Conservation (phyloP, 1,140 invertebrate genomes). For the Bombus superbus region DNA sequence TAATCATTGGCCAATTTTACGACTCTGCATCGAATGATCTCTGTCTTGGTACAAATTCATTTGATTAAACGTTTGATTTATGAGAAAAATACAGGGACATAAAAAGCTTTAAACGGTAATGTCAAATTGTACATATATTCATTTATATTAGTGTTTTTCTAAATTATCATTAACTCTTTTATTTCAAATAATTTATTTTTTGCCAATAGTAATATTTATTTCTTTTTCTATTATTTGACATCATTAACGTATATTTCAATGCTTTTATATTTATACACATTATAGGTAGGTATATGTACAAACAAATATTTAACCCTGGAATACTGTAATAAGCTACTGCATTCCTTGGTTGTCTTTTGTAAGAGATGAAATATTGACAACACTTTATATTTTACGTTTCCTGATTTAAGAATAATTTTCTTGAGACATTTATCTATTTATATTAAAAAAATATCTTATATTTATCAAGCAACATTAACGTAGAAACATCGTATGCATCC, state of each 20-base stretch:
- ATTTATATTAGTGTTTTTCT: background rate
- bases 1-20: constrained; percentile 21
- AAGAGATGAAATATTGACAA: no score
- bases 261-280: background rate
- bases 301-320: no score
- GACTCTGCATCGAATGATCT: constrained; percentile 49
- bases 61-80: background rate
- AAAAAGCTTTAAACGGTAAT: background rate
- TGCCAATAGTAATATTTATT: no score
- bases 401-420: no score
- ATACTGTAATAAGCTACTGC: no score
- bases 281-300: background rate
- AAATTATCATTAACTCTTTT: background rate
- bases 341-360: no score
- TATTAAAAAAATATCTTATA: no score
- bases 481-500: no score
- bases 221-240: background rate
- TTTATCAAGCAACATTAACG: no score
- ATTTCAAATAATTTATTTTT: no score
- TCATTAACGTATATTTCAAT: background rate
- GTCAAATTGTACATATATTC: background rate
- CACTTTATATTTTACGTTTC: no score
- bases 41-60: constrained; percentile 43
- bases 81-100: background rate
- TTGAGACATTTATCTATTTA: no score